Conservation (phyloP, 2,113 vertebrate species). For the Bolborhynchus lineola region DNA sequence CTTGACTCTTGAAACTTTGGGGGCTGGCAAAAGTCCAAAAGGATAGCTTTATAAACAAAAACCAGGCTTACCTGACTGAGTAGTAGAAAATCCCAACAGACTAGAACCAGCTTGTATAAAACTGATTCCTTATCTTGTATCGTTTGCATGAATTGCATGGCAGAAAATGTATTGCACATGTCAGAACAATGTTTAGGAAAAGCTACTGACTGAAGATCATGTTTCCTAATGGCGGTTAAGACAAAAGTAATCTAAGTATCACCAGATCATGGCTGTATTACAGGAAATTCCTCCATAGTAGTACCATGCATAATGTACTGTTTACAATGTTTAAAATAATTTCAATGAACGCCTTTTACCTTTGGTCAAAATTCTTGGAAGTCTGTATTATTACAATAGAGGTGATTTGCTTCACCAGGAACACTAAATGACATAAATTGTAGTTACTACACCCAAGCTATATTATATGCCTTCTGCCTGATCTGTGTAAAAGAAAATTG, state of each 20-base stretch:
- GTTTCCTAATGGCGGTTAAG: not conserved
- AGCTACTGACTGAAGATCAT: not conserved
- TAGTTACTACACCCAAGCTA: not conserved
- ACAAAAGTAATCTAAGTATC: not conserved
- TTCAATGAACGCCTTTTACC: not conserved
- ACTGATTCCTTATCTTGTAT: not conserved
- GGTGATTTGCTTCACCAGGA: not conserved
- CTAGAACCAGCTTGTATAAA: not conserved
- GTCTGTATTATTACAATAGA: not conserved
- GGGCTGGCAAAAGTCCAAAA: not conserved
- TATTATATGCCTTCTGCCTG: not conserved
- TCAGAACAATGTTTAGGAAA: not conserved
- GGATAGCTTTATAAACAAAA: not conserved
- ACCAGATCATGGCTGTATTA: not conserved
- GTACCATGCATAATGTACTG: not conserved
- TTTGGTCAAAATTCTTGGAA: not conserved
- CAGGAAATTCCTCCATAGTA: not conserved
- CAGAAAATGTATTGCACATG: not conserved
- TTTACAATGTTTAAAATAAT: not conserved
- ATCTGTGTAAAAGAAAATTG: not conserved
- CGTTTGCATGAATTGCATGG: not conserved
- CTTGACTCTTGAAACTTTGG: not conserved
- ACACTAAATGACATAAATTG: not conserved
- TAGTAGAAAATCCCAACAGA: not conserved
- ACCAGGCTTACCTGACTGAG: not conserved